Percentiles rank a stretch among this genome's conserved stretches.
phyloP scores from a whole-genome alignment of 1,140 invertebrate genomes.

The Ostrea denselamellosa region DNA sequence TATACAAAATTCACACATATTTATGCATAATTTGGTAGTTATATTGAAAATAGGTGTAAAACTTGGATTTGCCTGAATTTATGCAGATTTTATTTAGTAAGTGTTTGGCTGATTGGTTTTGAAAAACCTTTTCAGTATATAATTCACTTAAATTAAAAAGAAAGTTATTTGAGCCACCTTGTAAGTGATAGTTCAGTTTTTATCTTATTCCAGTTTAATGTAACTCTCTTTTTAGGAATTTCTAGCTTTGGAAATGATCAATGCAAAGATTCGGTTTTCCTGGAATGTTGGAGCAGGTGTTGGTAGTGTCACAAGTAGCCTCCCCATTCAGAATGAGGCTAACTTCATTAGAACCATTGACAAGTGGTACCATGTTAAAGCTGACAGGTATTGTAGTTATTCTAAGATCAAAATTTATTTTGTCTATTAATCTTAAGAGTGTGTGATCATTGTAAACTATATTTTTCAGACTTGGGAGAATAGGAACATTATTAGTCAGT shows the following conservation, averaged over 20 bases:
- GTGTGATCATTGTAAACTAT: background rate
- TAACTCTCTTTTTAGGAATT: conserved; percentile 82
- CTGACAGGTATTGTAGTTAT: conserved; percentile 80
- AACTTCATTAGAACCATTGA: conserved; percentile 82
- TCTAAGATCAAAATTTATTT: too few relatives aligned
- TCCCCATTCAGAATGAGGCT: conserved; percentile 81
- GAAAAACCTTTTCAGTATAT: too few relatives aligned
- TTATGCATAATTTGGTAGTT: too few relatives aligned
- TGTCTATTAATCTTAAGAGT: background rate
- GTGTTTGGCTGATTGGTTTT: too few relatives aligned
- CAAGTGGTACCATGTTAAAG: conserved; percentile 87
- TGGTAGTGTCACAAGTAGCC: conserved; percentile 80
- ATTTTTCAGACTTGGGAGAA: conserved; percentile 80
- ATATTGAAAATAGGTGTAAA: too few relatives aligned
- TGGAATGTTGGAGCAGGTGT: conserved; percentile 88
- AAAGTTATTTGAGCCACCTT: too few relatives aligned
- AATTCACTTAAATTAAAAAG: too few relatives aligned
- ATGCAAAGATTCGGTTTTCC: conserved; percentile 86
- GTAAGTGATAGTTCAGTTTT: too few relatives aligned
- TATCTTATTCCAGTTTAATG: background rate
- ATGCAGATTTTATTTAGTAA: too few relatives aligned
- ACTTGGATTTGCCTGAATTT: too few relatives aligned
- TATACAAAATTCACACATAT: background rate
- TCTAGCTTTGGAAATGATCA: conserved; percentile 88
- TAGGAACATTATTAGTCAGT: conserved; percentile 82